Evolutionary conservation across 2,113 vertebrate genomes (phyloP).

Genomic region (Antechinus stuartii): DNA sequence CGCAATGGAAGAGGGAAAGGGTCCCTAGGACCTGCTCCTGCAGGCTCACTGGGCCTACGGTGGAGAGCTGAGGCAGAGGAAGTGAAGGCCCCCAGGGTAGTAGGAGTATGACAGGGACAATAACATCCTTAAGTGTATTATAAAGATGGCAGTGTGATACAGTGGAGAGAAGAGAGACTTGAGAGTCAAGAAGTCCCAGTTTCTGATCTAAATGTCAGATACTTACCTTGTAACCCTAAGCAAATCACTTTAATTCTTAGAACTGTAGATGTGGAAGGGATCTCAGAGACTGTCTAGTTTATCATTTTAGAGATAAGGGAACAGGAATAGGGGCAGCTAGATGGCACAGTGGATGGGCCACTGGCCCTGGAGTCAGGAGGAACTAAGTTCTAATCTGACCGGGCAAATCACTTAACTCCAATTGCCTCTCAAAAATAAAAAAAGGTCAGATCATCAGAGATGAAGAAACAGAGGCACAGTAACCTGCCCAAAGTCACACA

Average conservation of each 20-base stretch:
- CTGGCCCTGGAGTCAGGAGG: too few species aligned
- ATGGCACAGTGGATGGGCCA: too few species aligned
- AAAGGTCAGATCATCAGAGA: too few species aligned
- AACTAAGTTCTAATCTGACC: too few species aligned
- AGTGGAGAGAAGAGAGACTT: background rate
- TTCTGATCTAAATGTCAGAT: background rate
- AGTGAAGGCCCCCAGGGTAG: background rate
- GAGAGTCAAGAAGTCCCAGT: conserved; percentile 1
- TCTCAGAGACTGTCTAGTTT: background rate
- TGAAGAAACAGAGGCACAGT: background rate
- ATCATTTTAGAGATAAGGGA: background rate
- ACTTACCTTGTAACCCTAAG: background rate
- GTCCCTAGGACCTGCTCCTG: background rate
- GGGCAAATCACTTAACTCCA: too few species aligned
- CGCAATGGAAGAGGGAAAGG: background rate
- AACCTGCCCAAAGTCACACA: background rate
- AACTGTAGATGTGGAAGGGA: background rate
- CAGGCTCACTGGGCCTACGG: background rate
- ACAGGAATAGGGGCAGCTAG: background rate
- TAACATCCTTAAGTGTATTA: too few species aligned
- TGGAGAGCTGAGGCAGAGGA: background rate
- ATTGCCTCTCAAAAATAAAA: too few species aligned
- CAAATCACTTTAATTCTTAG: background rate
- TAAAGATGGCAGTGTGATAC: background rate
- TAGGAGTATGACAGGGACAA: background rate